Evolutionary conservation across 2,888 invertebrate genomes (phyloP), one percentile per base, ranked within the genome.

Genomic region (Trypoxylon attenuatum): DNA sequence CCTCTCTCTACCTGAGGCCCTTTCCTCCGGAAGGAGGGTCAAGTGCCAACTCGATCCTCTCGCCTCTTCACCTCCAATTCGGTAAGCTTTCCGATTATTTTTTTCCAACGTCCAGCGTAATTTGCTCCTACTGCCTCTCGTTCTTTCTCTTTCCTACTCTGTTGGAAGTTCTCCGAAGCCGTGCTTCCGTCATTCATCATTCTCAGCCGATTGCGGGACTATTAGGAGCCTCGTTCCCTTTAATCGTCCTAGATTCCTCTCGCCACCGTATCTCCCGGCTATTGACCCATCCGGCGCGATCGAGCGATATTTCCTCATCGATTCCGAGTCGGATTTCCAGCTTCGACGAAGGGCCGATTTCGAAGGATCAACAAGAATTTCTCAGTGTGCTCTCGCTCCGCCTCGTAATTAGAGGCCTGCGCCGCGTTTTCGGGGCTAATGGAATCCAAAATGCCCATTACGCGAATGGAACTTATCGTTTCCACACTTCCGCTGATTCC

Each of bases 401-500:
- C 27, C 39, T 54, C 6, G 47, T 68, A 60, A 69, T 69, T 69
- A 69, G 58, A 67, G 62, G 57, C 39, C 46, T 1, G 33, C 47
- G 33, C 38, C 53, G 41, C 23, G 57, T 46, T 57, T 43, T 39
- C 21, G 21, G 52, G 39, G 47, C 54, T 67, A 67, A 69, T 61
- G 69, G 61, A 67, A 56, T 55, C 58, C 58, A 54, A 41, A 54
- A 54, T 25, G 21, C 45, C 33, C 46, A 21, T 67, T 58, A 64
- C 22, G 23, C 19, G 38, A 21, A 4, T 23, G 49, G 25, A 42
- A 18, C 47, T 45, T 5, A 39, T 47, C 67, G 25, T 66, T 68
- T 60, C 67, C 67, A 68, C 67, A 68, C 67, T 60, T 68, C 67
- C 67, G 60, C 49, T 55, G 49, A 60, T 66, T 68, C 59, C 42